Evolutionary conservation across 2,113 vertebrate species (phyloP).

Genomic region (Neotoma lepida): DNA sequence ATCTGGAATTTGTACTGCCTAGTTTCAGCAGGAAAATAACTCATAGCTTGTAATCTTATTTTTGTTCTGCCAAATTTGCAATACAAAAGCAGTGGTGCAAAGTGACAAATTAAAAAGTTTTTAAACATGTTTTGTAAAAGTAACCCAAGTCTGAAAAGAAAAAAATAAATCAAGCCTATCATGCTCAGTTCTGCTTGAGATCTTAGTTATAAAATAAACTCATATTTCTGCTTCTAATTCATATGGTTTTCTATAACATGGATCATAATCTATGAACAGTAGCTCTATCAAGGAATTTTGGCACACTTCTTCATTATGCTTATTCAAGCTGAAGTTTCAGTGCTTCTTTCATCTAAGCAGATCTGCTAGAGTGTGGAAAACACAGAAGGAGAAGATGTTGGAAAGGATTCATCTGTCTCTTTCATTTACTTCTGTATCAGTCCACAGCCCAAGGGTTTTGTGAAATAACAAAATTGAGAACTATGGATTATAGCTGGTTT

Average conservation of each 20-base stretch:
- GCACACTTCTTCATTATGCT: conserved; percentile 44
- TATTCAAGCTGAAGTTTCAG: conserved; percentile 42
- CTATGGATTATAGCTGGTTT: conserved; percentile 5
- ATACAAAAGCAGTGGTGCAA: background rate
- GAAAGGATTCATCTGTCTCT: background rate
- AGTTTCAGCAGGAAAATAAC: conserved; percentile 16
- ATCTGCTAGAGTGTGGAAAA: background rate
- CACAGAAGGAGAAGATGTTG: background rate
- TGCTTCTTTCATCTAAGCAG: background rate
- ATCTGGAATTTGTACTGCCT: background rate
- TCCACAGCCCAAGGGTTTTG: conserved; percentile 5
- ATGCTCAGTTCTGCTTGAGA: conserved; percentile 21
- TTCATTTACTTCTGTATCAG: conserved; percentile 51
- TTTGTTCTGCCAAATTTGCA: background rate
- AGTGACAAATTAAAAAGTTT: background rate
- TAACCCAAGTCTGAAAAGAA: background rate
- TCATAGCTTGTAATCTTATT: conserved; percentile 8
- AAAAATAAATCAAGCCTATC: background rate
- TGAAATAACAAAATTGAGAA: background rate
- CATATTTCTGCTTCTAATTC: conserved; percentile 22
- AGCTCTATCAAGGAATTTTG: background rate
- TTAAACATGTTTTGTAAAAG: conserved; percentile 2
- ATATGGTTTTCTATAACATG: background rate
- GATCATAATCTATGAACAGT: conserved; percentile 10
- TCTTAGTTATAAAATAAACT: conserved; percentile 21